Conservation (phyloP, 2,113 vertebrate genomes). For the Anarrhichthys ocellatus region DNA sequence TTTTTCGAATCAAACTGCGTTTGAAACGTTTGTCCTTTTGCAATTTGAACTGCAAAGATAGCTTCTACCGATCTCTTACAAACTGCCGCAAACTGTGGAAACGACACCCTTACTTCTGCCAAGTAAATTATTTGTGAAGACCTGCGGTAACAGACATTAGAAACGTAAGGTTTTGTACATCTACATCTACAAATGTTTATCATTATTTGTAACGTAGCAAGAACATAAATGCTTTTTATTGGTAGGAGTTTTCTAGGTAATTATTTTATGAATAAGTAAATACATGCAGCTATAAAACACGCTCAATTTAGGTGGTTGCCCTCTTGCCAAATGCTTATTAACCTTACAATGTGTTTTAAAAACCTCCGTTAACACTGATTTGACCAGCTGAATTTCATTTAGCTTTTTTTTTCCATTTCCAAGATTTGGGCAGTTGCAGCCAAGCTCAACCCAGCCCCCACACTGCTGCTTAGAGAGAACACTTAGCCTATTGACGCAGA, state of each 20-base stretch:
- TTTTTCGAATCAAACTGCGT: not conserved
- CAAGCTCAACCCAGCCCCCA: conserved; percentile 54
- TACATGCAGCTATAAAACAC: not conserved
- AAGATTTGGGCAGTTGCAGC: conserved; percentile 53
- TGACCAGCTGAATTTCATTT: conserved; percentile 30
- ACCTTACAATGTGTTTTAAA: conserved; percentile 35
- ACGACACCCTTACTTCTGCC: not conserved
- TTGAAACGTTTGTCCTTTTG: not conserved
- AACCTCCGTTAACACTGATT: conserved; percentile 41
- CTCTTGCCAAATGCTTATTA: conserved; percentile 37
- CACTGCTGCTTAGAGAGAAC: conserved; percentile 65
- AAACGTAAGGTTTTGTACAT: not conserved
- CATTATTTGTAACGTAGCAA: not conserved
- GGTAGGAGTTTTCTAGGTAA: not conserved
- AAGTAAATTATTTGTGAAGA: not conserved
- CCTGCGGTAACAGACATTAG: not conserved
- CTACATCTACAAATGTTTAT: not conserved
- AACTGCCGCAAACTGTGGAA: not conserved
- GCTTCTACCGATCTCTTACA: not conserved
- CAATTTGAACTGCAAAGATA: not conserved
- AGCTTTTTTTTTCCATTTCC: conserved; percentile 42
- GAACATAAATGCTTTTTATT: not conserved
- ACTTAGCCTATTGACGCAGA: conserved; percentile 76
- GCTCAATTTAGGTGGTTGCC: not conserved
- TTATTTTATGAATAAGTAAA: not conserved